Conservation (phyloP, 2,113 vertebrate species). For the Gallinago undulata region DNA sequence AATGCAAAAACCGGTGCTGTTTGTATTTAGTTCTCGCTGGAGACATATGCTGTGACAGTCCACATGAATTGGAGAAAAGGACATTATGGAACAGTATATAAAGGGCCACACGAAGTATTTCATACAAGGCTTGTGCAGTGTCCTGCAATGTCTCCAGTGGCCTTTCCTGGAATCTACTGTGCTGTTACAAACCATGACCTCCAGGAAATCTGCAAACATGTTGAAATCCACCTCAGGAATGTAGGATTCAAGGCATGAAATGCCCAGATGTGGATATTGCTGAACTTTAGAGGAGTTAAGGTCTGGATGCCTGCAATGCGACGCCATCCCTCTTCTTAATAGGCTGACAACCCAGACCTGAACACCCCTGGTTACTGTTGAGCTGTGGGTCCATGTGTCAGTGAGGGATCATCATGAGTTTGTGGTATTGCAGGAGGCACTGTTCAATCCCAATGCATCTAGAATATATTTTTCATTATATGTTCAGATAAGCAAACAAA, state of each 20-base stretch:
- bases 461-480: neutral
- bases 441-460: neutral
- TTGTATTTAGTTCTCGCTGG: neutral
- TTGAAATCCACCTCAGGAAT: neutral
- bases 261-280: neutral
- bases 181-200: neutral
- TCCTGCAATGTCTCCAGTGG: neutral
- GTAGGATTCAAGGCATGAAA: too few relatives aligned
- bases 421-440: neutral
- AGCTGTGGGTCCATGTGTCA: neutral
- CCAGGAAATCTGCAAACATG: neutral
- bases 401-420: neutral
- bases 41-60: neutral
- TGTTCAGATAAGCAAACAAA: neutral
- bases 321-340: neutral
- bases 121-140: neutral
- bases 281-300: neutral
- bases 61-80: neutral
- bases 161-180: neutral
- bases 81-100: neutral
- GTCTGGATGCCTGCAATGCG: neutral
- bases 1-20: neutral
- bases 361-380: neutral
- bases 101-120: neutral
- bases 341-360: neutral